phyloP scores from a whole-genome alignment of 2,797 vertebrate species.

The Silurus lanzhouensis region DNA sequence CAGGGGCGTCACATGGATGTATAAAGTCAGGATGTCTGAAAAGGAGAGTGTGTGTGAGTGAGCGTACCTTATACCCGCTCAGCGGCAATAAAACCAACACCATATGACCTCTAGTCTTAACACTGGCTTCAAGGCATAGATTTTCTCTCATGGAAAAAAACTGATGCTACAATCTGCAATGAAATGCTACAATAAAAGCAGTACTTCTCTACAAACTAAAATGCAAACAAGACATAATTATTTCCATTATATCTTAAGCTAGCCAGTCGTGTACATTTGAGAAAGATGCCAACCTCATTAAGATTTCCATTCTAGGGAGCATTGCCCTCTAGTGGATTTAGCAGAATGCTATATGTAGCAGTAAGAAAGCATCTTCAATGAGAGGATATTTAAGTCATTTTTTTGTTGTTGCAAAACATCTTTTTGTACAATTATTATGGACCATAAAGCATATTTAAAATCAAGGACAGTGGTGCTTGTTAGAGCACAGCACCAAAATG shows the following conservation, averaged over 20 bases:
- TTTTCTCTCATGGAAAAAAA: background rate
- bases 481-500: background rate
- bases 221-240: background rate
- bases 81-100: constrained; percentile 37
- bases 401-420: background rate
- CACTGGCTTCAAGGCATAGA: background rate
- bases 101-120: constrained; percentile 47
- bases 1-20: constrained; percentile 13
- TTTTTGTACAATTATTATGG: background rate
- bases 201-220: background rate
- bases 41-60: constrained; percentile 11
- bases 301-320: constrained; percentile 1
- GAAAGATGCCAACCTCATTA: background rate
- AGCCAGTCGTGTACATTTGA: background rate
- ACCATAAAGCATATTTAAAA: background rate
- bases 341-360: background rate
- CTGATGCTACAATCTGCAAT: background rate
- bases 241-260: background rate
- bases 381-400: background rate
- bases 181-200: background rate
- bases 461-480: too few species aligned
- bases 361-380: background rate
- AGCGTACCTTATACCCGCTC: constrained; percentile 23
- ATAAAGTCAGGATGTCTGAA: constrained; percentile 17
- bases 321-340: constrained; percentile 47